Evolutionary conservation across 2,113 vertebrate species (phyloP), one percentile per base, ranked within the genome.

Genomic region (Aviceda subcristata): DNA sequence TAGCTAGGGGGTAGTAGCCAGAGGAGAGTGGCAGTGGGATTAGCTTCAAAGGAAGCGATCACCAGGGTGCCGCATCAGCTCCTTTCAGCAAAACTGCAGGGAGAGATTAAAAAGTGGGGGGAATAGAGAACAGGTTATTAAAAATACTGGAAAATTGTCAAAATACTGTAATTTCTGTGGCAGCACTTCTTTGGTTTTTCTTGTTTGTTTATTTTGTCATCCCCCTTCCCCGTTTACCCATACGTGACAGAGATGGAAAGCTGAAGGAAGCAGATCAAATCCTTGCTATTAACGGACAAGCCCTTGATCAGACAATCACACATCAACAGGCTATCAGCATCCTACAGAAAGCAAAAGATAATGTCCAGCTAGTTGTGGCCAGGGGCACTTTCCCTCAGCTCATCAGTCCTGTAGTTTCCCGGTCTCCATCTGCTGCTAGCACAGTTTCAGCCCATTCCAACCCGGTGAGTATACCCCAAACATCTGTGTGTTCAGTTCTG

Each of bases 181-280:
- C 64, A 96, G 11, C 55, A 23, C 34, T 77, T 91, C 16, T 64
- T 78, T 87, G 77, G 6, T 69, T 93, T 94, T 88, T 69, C 36
- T 57, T 92, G 29, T 36, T 93, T 88, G 41, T 89, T 92, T 86
- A n/a, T 81, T 92, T 91, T 96, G 53, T 86, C 9, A 2, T 87
- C 21, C 20, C 24, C 7, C 2, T 94, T 86, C 51, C 21, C 20
- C 59, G 3, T 92, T 98, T 86, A 73, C 67, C 66, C 12, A 20
- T 91, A 23, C 8, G 15, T 95, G 55, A 72, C 95, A 99, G 99
- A 87, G 99, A 99, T 95, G 99, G 99, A 94, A 99, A 99, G 90
- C 98, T 99, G 92, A 98, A 98, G 96, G 99, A 99, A 96, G 99
- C 98, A 3, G 99, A 99, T 97, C 99, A 99, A 96, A 99, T 99